Percentiles rank a stretch among this genome's conserved stretches.
phyloP scores from a whole-genome alignment of 2,888 invertebrate species.

The Phyto melanocephala region DNA sequence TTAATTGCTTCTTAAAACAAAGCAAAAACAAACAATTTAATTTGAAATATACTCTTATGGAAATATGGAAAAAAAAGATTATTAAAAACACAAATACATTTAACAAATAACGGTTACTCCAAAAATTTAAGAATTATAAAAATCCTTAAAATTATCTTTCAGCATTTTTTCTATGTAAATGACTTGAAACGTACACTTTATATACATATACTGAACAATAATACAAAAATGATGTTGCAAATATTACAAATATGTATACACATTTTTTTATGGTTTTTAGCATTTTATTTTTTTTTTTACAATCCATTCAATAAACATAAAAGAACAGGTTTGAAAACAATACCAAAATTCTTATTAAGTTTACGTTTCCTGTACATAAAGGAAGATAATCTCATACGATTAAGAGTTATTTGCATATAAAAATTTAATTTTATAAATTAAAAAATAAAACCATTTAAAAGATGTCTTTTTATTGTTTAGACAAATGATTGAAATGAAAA shows the following conservation, averaged over 20 bases:
- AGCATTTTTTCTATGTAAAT: slow-evolving; percentile 33
- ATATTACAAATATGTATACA: slow-evolving; percentile 1
- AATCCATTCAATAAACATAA: slow-evolving; percentile 9
- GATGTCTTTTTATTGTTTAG: no score
- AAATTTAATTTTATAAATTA: slow-evolving; percentile 54
- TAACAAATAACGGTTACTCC: slow-evolving; percentile 39
- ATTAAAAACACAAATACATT: background rate
- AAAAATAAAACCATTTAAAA: no score
- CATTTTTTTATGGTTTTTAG: background rate
- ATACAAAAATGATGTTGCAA: slow-evolving; percentile 37
- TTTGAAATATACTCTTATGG: slow-evolving; percentile 36
- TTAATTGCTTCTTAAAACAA: slow-evolving; percentile 57
- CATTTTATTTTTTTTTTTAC: background rate
- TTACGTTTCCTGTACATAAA: slow-evolving; percentile 65
- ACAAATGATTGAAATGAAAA: no score
- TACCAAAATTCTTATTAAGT: slow-evolving; percentile 54
- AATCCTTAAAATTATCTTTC: background rate
- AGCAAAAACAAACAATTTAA: slow-evolving; percentile 2
- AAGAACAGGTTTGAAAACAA: slow-evolving; percentile 36
- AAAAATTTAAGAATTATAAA: no score
- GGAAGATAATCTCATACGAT: slow-evolving; percentile 60
- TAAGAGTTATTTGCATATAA: slow-evolving; percentile 58
- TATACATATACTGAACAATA: slow-evolving; percentile 14
- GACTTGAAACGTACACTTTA: background rate
- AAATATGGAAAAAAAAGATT: slow-evolving; percentile 14